Base-by-base conservation (phyloP, 92 coral and sea anemone species). In the Bergia sp. region DNA sequence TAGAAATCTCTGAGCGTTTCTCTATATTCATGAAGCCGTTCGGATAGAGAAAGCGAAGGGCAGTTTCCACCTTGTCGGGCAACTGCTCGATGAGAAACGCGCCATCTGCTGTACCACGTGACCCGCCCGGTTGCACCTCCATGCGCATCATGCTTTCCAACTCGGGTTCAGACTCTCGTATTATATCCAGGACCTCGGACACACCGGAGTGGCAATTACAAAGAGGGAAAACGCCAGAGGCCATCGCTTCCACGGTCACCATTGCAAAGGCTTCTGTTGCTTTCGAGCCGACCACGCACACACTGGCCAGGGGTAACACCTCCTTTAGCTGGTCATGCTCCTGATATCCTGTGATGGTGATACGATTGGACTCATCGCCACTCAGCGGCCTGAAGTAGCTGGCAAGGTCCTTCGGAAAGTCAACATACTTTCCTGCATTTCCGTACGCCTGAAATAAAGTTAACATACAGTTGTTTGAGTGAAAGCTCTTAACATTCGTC, bases 161-260 rank as follows among this genome's bases (percentile, higher is more conserved):
- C 85, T 96, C 98, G 18, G 94, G 93, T 11, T 90, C 96, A 11
- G 82, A 85, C 23, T 92, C 95, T 71, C 93, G 92, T 71, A 96
- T 91, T 38, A 92, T 89, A n/a, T 86, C 86, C 20, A 96, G 90
- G 10, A 93, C 98, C 85, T 94, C 98, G 39, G 97, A 90, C 43
- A 93, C 65, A 6, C 97, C 96, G 1, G 97, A 92, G 82, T 96
- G 94, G 91, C 92, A 83, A 65, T 96, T 87, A 79, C 98, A 94
- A 12, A 94, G 92, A 15, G 97, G 95, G 13, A 96, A 84, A 20
- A 96, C 98, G 0, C 98, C 98, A 7, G 96, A 92, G 7, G 98
- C 88, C 98, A 96, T 96, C 9, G 98, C 98, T 86, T 96, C 98
- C 1, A 94, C 85, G 0, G 98, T 86, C 6, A 96, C 98, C 98